phyloP scores from a whole-genome alignment of 2,888 invertebrate species.

The Apeira syringaria region DNA sequence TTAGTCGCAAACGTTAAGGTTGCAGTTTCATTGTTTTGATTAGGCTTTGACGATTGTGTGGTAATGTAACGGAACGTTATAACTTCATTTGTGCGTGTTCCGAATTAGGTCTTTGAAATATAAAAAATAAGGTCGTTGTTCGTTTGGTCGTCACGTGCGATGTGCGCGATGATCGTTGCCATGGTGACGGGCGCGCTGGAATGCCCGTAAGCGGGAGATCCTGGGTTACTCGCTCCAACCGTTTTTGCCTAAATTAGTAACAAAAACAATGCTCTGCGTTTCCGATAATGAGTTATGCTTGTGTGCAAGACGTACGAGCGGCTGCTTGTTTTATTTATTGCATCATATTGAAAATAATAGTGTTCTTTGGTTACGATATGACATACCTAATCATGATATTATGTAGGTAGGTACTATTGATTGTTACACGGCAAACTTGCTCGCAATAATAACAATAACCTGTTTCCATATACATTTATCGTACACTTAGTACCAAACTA shows the following conservation, averaged over 20 bases:
- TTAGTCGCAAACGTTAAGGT: slow-evolving; percentile 73
- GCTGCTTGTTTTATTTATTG: slow-evolving; percentile 16
- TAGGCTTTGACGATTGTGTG: slow-evolving; percentile 70
- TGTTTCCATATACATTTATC: too few species aligned
- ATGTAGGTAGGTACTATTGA: too few species aligned
- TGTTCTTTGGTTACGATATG: slow-evolving; percentile 5
- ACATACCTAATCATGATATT: slow-evolving; percentile 13
- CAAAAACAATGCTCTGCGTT: slow-evolving; percentile 46
- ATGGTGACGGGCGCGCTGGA: slow-evolving; percentile 82
- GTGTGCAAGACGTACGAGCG: slow-evolving; percentile 21
- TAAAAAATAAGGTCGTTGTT: slow-evolving; percentile 68
- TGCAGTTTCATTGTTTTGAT: slow-evolving; percentile 77
- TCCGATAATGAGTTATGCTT: slow-evolving; percentile 47
- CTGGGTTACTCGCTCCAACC: slow-evolving; percentile 62
- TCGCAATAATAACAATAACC: too few species aligned
- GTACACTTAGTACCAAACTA: too few species aligned
- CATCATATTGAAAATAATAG: slow-evolving; percentile 11
- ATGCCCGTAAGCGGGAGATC: slow-evolving; percentile 55
- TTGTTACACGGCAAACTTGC: too few species aligned
- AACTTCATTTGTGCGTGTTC: slow-evolving; percentile 69
- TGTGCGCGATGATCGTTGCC: slow-evolving; percentile 70
- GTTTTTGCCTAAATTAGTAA: slow-evolving; percentile 70
- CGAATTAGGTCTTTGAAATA: slow-evolving; percentile 56
- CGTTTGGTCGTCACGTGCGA: slow-evolving; percentile 51
- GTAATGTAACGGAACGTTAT: slow-evolving; percentile 76